Percentiles rank a stretch among this genome's conserved stretches.
These are phyloP conservation scores for Diglossa brunneiventris DNA, from an alignment of 2,113 vertebrate species.

Conservation along the genomic window DNA sequence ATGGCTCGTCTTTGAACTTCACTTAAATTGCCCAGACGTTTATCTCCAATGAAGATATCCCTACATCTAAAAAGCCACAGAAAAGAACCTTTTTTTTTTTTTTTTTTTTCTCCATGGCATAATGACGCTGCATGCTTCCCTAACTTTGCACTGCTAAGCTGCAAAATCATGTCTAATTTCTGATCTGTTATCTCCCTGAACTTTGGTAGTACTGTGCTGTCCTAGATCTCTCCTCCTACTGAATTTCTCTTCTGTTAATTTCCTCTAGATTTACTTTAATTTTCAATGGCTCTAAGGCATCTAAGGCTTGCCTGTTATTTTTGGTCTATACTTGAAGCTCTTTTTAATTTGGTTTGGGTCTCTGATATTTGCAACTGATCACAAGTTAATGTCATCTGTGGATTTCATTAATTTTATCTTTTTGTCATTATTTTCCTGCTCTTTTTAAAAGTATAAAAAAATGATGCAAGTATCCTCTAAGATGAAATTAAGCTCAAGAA, in stretches of 20 bases:
- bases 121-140: background rate
- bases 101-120: background rate
- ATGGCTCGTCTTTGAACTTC: background rate
- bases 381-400: background rate
- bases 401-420: background rate
- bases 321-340: background rate
- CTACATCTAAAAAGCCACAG: background rate
- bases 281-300: background rate
- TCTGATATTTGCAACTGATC: background rate
- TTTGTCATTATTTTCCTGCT: background rate
- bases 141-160: background rate
- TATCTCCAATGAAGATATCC: background rate
- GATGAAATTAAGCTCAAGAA: background rate
- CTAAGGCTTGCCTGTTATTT: background rate
- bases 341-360: background rate
- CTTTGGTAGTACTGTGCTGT: background rate
- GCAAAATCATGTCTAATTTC: background rate
- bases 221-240: background rate
- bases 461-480: background rate
- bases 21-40: background rate
- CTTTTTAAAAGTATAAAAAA: background rate
- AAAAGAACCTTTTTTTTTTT: background rate
- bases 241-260: background rate
- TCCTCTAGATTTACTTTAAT: background rate
- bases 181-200: background rate